Evolutionary conservation across 1,140 invertebrate species (phyloP), one percentile per base, ranked within the genome.

Genomic region (Heliconius nattereri): DNA sequence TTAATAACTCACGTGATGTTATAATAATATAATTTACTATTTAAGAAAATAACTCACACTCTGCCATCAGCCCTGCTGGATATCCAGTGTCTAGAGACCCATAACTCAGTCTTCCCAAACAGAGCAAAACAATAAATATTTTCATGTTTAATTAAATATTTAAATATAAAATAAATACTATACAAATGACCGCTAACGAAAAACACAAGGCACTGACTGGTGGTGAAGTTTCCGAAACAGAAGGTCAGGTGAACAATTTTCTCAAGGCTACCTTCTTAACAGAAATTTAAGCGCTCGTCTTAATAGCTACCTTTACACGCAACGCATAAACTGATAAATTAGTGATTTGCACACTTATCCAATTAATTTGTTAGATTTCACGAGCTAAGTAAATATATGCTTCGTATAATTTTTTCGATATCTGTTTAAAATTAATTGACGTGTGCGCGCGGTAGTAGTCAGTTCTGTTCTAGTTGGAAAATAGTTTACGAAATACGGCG

Each of bases 201-300:
- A 82, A 78, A 80, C 32, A 78, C 71, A 66, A 77, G 78, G 54
- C 57, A 82, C 79, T 84, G 82, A 78, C 76, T 72, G 54, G 76
- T 81, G 81, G 79, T 82, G 78, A 76, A 84, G 84, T 85, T 82
- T 83, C 84, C 82, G 82, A 78, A 81, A 73, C 70, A 80, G 84
- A 81, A 80, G 81, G 81, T 82, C 79, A 45, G 40, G 78, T 79
- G 66, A 75, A 81, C 72, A 84, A 75, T 82, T 81, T 82, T 79
- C 78, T n/a, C 75, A 82, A 82, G 81, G 75, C 81, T 60, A 79
- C 23, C 57, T 60, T 60, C 57, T 60, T 60, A 54, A 60, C 60
- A 29, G 26, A 66, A 66, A 66, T 29, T 66, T 11, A 29, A 66
- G 23, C 76, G 23, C 20, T 78, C 23, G 70, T 57, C 70, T 73